A percentile compares a stretch with the other conserved stretches of the same genome.
These are phyloP conservation scores for Rhysida immarginata DNA, from an alignment of 1,140 invertebrate genomes.

Conservation along the genomic window DNA sequence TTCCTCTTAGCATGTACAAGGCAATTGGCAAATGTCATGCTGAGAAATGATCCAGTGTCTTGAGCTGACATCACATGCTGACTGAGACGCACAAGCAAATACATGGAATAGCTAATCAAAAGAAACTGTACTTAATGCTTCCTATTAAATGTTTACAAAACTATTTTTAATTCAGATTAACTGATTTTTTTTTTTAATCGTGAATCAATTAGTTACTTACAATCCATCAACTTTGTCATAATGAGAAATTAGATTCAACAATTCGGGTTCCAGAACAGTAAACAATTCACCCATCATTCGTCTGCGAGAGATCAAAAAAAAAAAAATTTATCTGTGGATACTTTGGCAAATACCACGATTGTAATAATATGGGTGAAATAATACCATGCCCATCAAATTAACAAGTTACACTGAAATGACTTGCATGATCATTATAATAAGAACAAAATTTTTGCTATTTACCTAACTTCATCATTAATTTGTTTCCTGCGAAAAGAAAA, in stretches of 20 bases:
- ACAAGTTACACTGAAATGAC: too few relatives aligned
- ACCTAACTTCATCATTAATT: constrained; percentile 28
- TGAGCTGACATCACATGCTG: constrained; percentile 80
- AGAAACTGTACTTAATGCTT: background rate
- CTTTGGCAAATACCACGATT: too few relatives aligned
- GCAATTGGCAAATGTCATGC: constrained; percentile 72
- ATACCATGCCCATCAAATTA: too few relatives aligned
- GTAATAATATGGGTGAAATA: too few relatives aligned
- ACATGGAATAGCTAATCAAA: constrained; percentile 67
- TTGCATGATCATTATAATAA: too few relatives aligned
- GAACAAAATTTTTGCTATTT: background rate
- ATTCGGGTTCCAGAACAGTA: constrained; percentile 64
- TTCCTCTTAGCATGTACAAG: constrained; percentile 86
- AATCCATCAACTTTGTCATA: constrained; percentile 77
- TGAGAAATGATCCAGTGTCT: constrained; percentile 79
- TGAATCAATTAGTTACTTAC: constrained; percentile 38
- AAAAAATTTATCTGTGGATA: too few relatives aligned
- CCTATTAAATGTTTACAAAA: background rate
- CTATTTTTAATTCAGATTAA: background rate
- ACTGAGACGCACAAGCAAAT: constrained; percentile 71
- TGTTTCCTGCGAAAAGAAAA: constrained; percentile 21
- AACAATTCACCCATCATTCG: constrained; percentile 73
- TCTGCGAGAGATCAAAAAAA: constrained; percentile 16
- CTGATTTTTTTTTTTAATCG: background rate
- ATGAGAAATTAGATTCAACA: constrained; percentile 66